Conservation (phyloP, 1,140 invertebrate species). For the Lethrus apterus region DNA sequence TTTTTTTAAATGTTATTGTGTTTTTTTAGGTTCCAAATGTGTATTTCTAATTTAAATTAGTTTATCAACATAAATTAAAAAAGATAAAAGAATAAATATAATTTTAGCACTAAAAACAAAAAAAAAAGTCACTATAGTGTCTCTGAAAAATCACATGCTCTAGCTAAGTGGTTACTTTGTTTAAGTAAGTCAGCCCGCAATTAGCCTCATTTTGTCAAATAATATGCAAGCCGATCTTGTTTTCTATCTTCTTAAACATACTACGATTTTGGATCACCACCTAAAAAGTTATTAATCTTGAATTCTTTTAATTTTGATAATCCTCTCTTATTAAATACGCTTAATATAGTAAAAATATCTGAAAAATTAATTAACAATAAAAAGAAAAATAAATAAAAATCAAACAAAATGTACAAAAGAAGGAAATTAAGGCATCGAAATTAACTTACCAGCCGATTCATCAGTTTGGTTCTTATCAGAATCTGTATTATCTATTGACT, state of each 20-base stretch:
- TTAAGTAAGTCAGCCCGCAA: background rate
- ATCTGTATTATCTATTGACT: slow-evolving; percentile 14
- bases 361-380: background rate
- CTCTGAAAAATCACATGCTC: slow-evolving; percentile 31
- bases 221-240: background rate
- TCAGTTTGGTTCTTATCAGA: slow-evolving; percentile 16
- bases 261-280: slow-evolving; percentile 36
- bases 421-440: background rate
- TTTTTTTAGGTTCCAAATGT: background rate
- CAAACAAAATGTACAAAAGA: background rate
- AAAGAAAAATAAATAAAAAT: slow-evolving; percentile 14
- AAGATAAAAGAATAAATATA: slow-evolving; percentile 22
- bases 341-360: slow-evolving; percentile 16
- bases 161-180: slow-evolving; percentile 17
- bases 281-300: slow-evolving; percentile 23
- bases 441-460: slow-evolving; percentile 18
- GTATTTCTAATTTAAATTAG: slow-evolving; percentile 9
- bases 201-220: background rate
- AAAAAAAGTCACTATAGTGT: slow-evolving; percentile 24
- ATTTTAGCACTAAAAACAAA: slow-evolving; percentile 33
- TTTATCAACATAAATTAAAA: slow-evolving; percentile 14
- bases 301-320: slow-evolving; percentile 17
- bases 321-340: slow-evolving; percentile 17
- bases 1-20: background rate
- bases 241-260: slow-evolving; percentile 11